Evolutionary conservation across 2,888 invertebrate genomes (phyloP).

Genomic region (Frankliniella intonsa): DNA sequence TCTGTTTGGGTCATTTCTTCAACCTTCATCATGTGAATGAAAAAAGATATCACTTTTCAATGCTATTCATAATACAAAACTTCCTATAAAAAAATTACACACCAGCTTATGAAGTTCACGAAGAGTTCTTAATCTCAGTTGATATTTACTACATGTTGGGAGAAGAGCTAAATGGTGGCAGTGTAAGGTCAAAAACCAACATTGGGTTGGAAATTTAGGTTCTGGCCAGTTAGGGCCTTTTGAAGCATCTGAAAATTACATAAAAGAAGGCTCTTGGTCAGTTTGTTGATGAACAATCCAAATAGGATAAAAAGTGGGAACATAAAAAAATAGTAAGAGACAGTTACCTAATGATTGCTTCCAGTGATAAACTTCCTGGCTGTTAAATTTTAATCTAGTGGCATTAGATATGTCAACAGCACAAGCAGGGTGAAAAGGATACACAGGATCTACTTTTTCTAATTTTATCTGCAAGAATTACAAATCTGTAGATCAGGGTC

Average conservation of each 20-base stretch:
- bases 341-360: conserved; percentile 50
- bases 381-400: conserved; percentile 76
- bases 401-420: conserved; percentile 66
- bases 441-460: conserved; percentile 82
- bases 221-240: conserved; percentile 62
- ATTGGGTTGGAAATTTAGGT: conserved; percentile 91
- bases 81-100: neutral
- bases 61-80: conserved; percentile 27
- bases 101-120: conserved; percentile 83
- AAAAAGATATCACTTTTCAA: conserved; percentile 21
- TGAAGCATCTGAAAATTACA: conserved; percentile 47
- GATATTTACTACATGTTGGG: conserved; percentile 82
- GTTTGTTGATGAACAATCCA: neutral
- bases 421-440: conserved; percentile 78
- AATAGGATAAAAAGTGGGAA: no score
- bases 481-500: conserved; percentile 1
- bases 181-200: conserved; percentile 94
- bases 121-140: conserved; percentile 67
- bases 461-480: conserved; percentile 60
- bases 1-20: conserved; percentile 79
- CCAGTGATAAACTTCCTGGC: conserved; percentile 62
- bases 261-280: neutral
- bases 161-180: conserved; percentile 88
- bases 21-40: conserved; percentile 38
- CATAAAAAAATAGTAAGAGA: no score